Conservation (phyloP, 2,888 invertebrate species). For the Lycophotia porphyrea region DNA sequence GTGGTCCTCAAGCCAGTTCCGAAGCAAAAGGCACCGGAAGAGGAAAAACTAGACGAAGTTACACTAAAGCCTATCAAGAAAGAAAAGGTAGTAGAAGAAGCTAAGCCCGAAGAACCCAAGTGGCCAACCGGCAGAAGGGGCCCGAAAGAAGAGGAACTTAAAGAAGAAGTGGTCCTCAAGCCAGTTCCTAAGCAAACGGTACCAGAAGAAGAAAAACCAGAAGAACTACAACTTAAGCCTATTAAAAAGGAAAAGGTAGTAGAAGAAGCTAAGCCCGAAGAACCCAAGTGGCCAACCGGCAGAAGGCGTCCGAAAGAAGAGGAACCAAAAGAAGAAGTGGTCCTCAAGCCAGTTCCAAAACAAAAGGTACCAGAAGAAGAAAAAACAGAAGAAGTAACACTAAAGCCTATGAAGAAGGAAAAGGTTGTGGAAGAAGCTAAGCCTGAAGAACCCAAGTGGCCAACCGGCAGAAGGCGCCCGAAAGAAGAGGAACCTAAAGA, state of each 20-base stretch:
- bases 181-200: slow-evolving; percentile 14
- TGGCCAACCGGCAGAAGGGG: slow-evolving; percentile 23
- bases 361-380: slow-evolving; percentile 19
- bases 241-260: slow-evolving; percentile 17
- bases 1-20: slow-evolving; percentile 13
- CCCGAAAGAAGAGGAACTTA: slow-evolving; percentile 8
- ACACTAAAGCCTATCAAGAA: slow-evolving; percentile 2
- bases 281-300: slow-evolving; percentile 20
- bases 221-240: slow-evolving; percentile 12
- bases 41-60: slow-evolving; percentile 6
- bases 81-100: slow-evolving; percentile 15
- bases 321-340: slow-evolving; percentile 25
- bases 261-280: slow-evolving; percentile 17
- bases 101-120: slow-evolving; percentile 11
- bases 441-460: slow-evolving; percentile 25
- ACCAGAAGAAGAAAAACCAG: slow-evolving; percentile 22
- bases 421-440: slow-evolving; percentile 5
- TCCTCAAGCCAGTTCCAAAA: slow-evolving; percentile 19
- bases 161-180: slow-evolving; percentile 22
- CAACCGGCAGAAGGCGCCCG: slow-evolving; percentile 38
- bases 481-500: slow-evolving; percentile 72
- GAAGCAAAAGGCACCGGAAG: slow-evolving; percentile 13
- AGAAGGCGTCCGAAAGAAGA: slow-evolving; percentile 29
- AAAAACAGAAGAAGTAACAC: slow-evolving; percentile 4
- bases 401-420: slow-evolving; percentile 11